Evolutionary conservation across 2,888 invertebrate genomes (phyloP).

Genomic region (Homarus gammarus): DNA sequence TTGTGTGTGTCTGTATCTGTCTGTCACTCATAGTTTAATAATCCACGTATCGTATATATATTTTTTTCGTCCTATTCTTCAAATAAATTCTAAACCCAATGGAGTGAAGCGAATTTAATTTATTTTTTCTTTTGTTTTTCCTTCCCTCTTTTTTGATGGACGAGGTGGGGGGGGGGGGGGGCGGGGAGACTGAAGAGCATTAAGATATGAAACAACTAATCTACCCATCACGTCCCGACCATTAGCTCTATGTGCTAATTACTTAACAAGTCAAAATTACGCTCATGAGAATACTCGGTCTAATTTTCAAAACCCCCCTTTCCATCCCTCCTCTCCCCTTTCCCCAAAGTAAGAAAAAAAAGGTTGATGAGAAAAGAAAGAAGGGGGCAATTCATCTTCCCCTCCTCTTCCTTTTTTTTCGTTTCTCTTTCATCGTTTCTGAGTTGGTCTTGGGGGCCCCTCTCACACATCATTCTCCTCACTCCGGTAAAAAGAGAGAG

Average conservation of each 20-base stretch:
- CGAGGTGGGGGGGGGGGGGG: too few species aligned
- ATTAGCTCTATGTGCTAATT: constrained; percentile 37
- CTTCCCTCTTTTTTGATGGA: too few species aligned
- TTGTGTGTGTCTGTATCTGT: too few species aligned
- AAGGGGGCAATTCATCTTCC: constrained; percentile 6
- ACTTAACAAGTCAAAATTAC: constrained; percentile 37
- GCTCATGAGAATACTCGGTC: constrained; percentile 19
- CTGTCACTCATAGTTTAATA: too few species aligned
- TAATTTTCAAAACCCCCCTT: background rate
- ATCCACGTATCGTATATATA: too few species aligned
- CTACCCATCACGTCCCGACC: constrained; percentile 8
- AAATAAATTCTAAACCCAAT: too few species aligned
- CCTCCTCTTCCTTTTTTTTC: background rate
- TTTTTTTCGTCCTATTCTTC: too few species aligned
- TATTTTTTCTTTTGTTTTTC: too few species aligned
- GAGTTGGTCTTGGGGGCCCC: background rate
- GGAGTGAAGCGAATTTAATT: too few species aligned
- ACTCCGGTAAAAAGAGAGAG: background rate
- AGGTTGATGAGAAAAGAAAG: background rate
- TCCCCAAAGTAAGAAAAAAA: too few species aligned
- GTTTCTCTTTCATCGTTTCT: background rate
- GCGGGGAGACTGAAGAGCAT: too few species aligned
- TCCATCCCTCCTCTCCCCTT: background rate
- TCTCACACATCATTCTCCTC: background rate
- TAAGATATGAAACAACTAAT: too few species aligned